Percentiles rank a stretch among this genome's conserved stretches.
These are phyloP conservation scores for Chondrosia reniformis DNA, from an alignment of 37 sponge, comb jelly and placozoan species.

Conservation along the genomic window DNA sequence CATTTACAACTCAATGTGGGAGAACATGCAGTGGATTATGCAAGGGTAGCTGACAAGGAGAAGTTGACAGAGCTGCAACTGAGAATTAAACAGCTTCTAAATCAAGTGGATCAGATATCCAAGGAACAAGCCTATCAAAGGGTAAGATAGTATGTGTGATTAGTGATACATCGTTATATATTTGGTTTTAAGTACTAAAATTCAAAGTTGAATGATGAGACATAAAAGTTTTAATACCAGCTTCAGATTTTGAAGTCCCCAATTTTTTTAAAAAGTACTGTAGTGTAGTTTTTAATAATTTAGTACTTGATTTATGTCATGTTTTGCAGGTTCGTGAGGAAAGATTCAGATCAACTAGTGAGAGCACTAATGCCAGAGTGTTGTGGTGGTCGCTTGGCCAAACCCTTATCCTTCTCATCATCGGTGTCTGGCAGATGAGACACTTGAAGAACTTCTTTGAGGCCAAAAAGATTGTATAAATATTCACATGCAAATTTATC, in stretches of 20 bases:
- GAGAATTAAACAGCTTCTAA: slow-evolving; percentile 87
- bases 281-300: neutral
- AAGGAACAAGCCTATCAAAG: slow-evolving; percentile 97
- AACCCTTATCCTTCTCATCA: slow-evolving; percentile 77
- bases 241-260: too few relatives aligned
- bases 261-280: too few relatives aligned
- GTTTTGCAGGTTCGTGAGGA: slow-evolving; percentile 86
- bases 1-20: slow-evolving; percentile 84
- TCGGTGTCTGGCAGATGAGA: slow-evolving; percentile 97
- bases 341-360: slow-evolving; percentile 85
- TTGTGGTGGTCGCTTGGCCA: slow-evolving; percentile 98
- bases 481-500: neutral
- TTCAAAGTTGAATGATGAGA: too few relatives aligned
- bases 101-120: slow-evolving; percentile 95
- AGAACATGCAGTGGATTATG: slow-evolving; percentile 96
- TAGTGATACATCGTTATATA: neutral
- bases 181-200: neutral
- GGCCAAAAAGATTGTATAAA: slow-evolving; percentile 97
- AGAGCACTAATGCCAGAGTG: slow-evolving; percentile 94
- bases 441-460: slow-evolving; percentile 97
- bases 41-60: slow-evolving; percentile 88
- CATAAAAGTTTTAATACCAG: too few relatives aligned
- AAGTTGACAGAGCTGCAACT: slow-evolving; percentile 95
- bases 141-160: slow-evolving; percentile 34
- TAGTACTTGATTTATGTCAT: neutral